A percentile compares a stretch with the other conserved stretches of the same genome.
phyloP scores from a whole-genome alignment of 2,113 vertebrate species.

The Bothrops jararaca region DNA sequence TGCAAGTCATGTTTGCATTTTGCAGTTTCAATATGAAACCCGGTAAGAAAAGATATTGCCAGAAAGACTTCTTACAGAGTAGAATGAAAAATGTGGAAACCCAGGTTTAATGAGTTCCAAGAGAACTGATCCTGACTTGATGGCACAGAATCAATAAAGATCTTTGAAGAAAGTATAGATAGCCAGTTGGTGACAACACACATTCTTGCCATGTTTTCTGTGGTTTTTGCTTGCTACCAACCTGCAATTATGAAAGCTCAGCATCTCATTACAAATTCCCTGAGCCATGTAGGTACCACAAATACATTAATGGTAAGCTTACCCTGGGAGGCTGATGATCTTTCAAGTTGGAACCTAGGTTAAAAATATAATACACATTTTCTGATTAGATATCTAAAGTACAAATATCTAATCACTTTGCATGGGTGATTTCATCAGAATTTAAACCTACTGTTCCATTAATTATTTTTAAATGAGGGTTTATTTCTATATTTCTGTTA shows the following conservation, averaged over 20 bases:
- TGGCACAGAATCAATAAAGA: not conserved
- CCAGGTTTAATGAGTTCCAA: conserved; percentile 47
- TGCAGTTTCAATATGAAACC: not conserved
- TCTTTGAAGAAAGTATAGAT: conserved; percentile 48
- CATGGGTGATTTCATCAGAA: not conserved
- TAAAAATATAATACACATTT: conserved; percentile 36
- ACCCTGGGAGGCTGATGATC: conserved; percentile 75
- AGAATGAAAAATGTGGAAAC: conserved; percentile 22
- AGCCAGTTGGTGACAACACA: conserved; percentile 55
- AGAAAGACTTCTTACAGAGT: not conserved
- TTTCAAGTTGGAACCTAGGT: conserved; percentile 71
- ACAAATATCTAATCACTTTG: conserved; percentile 5
- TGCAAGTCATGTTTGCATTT: not conserved
- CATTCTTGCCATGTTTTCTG: conserved; percentile 58
- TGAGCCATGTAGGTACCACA: conserved; percentile 64
- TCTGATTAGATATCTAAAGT: conserved; percentile 19
- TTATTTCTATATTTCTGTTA: not conserved
- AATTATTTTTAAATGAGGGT: not conserved
- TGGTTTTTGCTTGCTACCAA: conserved; percentile 62
- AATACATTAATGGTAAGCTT: conserved; percentile 74
- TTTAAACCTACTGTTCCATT: not conserved
- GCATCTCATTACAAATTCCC: conserved; percentile 63
- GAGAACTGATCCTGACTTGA: not conserved
- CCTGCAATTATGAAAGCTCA: conserved; percentile 61
- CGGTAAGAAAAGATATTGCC: not conserved